Evolutionary conservation across 1,140 invertebrate species (phyloP), one percentile per base, ranked within the genome.

Genomic region (Diachasma alloeum): DNA sequence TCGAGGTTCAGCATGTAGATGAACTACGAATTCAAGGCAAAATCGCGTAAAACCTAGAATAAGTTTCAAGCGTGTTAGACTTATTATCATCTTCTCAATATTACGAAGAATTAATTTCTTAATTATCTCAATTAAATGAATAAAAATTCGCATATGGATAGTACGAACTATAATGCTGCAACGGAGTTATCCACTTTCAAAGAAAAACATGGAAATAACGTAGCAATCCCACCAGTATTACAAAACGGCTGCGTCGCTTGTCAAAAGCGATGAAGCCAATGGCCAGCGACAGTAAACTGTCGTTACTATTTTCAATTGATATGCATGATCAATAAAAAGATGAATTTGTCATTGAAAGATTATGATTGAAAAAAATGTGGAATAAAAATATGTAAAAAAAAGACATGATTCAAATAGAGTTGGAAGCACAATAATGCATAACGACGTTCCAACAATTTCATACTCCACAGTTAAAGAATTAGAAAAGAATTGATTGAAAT

Each of bases 11-110:
- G 86, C 84, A 81, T 84, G 81, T 87, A 86, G 82, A 83, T 70
- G 85, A 81, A 85, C 84, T 83, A 87, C 85, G 84, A 81, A 78
- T 83, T 81, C 87, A 88, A 87, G 86, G 87, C 87, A 87, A 88
- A 76, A 71, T 76, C 19, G 42, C 73, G 67, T 67, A 44, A 63
- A 73, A 73, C 56, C 26, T 73, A 17, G 53, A 31, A 17, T 73
- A 63, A n/a, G 46, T 24, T 26, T 59, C 22, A 56, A 72, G 53
- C 26, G 53, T 36, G 59, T 63, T 63, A 63, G 59, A 63, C 26
- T 63, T 24, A 63, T 24, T 63, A 26, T 63, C 22, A 63, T 63
- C 59, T 4, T 63, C 24, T 26, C 15, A 53, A 15, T 63, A 63
- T 63, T 31, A 63, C 13, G 59, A 63, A 63, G 11, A 63, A 26